These are phyloP conservation scores for Nycticryphes semicollaris DNA, from an alignment of 2,113 vertebrate species.

Conservation along the genomic window DNA sequence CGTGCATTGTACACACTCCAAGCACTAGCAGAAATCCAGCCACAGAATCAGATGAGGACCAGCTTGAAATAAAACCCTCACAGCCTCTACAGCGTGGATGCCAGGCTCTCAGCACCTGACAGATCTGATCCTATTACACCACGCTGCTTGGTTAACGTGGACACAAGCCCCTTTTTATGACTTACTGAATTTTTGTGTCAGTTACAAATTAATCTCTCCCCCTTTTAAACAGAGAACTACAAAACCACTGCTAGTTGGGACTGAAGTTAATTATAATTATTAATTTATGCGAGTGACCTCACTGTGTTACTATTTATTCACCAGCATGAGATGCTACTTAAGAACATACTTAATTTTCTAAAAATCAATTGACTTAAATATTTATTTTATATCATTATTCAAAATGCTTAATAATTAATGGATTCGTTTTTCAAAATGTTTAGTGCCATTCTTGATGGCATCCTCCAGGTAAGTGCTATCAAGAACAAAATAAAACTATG, in stretches of 20 bases:
- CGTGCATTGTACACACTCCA: not conserved
- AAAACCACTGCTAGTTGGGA: not conserved
- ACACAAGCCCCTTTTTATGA: not conserved
- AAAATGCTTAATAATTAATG: not conserved
- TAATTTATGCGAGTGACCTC: not conserved
- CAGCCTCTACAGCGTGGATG: fast-evolving
- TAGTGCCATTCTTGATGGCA: not conserved
- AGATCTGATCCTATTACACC: not conserved
- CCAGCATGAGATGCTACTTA: not conserved
- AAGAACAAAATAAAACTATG: not conserved
- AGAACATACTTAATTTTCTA: not conserved
- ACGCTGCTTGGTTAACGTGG: not conserved
- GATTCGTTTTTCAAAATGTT: not conserved
- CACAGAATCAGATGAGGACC: not conserved
- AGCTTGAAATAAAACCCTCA: conserved; percentile 13
- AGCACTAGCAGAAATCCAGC: not conserved
- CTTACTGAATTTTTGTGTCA: not conserved
- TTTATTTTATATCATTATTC: not conserved
- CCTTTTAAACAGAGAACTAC: not conserved
- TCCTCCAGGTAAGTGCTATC: not conserved
- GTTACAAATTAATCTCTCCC: not conserved
- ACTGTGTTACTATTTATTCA: not conserved
- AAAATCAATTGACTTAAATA: not conserved
- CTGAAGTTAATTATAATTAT: not conserved
- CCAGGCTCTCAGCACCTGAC: not conserved